Evolutionary conservation across 2,113 vertebrate genomes (phyloP), one percentile per base, ranked within the genome.

Genomic region (Neoarius graeffei): DNA sequence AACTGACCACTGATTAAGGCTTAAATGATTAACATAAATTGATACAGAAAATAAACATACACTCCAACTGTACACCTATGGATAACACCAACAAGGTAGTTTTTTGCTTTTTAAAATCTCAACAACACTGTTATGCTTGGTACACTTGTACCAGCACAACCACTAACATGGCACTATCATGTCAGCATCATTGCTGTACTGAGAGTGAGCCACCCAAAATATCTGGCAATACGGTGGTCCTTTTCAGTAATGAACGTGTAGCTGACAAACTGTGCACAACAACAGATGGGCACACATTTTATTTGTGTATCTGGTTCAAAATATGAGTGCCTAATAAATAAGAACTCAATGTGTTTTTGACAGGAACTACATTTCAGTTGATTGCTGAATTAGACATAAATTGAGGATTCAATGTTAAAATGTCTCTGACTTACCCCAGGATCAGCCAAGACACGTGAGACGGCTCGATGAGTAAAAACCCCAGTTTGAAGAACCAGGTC

Each of bases 401-500:
- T 1, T 82, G 6, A 81, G 35, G 62, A 85, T 8, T 67, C n/a
- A 20, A 73, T 62, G 15, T 76, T 83, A 23, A 52, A 86, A 84
- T 52, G 73, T 56, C 13, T 77, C 8, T 20, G n/a, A 89, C 96
- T 96, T 91, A 99, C 98, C 96, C 95, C 96, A 10, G 97, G 96
- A 91, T 97, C 96, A 90, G 94, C 93, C 91, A 98, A 95, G 89
- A 98, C 94, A 86, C 94, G 93, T 11, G 94, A 94, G 92, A 99
- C 96, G 82, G 94, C 96, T 88, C 97, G 94, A 91, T 94, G 96
- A 85, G 96, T 96, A 93, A 98, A 98, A 82, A 96, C 95, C 86
- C 97, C 98, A 0, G 95, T 96, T 95, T 99, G 98, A 84, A 99
- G 95, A 91, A 98, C 94, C 92, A 99, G 94, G 92, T 97, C 97